Base-by-base conservation (phyloP, 92 coral and sea anemone species). In the Zoanthus sociatus region DNA sequence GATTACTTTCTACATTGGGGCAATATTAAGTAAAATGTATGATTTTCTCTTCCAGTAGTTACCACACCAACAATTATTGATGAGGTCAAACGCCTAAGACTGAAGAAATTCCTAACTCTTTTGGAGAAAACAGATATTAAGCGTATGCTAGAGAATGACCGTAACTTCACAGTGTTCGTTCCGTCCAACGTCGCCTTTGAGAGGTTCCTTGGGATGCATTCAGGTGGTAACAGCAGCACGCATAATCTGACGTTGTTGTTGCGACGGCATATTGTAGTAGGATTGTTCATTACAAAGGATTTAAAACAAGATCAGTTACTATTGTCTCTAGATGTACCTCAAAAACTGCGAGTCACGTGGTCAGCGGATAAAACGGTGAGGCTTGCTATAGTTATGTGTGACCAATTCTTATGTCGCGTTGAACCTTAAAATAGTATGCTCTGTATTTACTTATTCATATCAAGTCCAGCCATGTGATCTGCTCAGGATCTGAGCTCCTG, bases 311-410 rank as follows among this genome's bases (percentile, higher is more conserved):
- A 87, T 21, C 90, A 87, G 78, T 30, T 78, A 26, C 21, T 87
- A 58, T 17, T 42, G 76, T 77, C 87, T 48, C 33, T 78, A 9
- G 86, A 77, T 45, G 50, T 64, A 10, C 86, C 86, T 64, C 87
- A 68, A 86, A 58, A 47, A 10, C 77, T 87, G 30, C 74, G 86
- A 16, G 76, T 61, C 18, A 82, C 90, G 31, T 87, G 90, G 90
- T 82, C 90, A 61, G 86, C 86, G 69, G 86, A 87, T 72, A 78
- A 71, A 68, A 72, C 26, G 86, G 90, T 87, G 45, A 47, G 5
- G 54, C 46, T 17, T 37, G 42, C 42, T 37, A 37, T 37, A 37
- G 42, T 37, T 37, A 37, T 37, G 42, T 37, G 42, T 37, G 4
- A 37, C 42, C 42, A 37, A 37, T 26, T 26, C 26, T 26, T 26